phyloP scores from a whole-genome alignment of 2,113 vertebrate genomes.

The Actenoides lindsayi region DNA sequence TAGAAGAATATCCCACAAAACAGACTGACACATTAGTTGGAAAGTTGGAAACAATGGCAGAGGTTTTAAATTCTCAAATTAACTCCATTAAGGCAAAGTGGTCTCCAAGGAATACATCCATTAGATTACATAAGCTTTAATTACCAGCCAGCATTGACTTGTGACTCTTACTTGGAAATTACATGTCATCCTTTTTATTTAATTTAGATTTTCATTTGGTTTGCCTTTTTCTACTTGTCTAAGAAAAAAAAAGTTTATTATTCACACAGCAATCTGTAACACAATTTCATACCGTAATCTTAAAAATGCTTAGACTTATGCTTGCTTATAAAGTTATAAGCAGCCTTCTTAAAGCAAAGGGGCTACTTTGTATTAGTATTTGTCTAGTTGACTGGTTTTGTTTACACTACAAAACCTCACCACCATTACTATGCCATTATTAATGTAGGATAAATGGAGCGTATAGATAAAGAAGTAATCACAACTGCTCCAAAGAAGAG shows the following conservation, averaged over 20 bases:
- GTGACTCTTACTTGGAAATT: conserved; percentile 44
- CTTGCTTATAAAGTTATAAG: not conserved
- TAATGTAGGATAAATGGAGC: not conserved
- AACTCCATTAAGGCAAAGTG: conserved; percentile 45
- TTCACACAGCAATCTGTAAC: not conserved
- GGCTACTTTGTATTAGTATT: not conserved
- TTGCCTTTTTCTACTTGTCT: not conserved
- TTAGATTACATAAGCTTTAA: conserved; percentile 63
- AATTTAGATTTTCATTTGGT: conserved; percentile 24
- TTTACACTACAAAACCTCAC: not conserved
- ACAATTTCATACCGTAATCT: not conserved
- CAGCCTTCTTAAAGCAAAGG: not conserved
- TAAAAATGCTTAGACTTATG: not conserved
- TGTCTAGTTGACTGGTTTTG: not conserved
- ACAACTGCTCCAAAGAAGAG: not conserved
- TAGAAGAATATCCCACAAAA: not conserved
- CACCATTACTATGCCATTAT: not conserved
- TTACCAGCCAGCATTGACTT: conserved; percentile 44
- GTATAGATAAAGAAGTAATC: not conserved
- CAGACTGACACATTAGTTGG: not conserved
- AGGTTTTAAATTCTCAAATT: conserved; percentile 35
- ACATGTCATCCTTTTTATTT: conserved; percentile 33
- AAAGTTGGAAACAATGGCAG: not conserved
- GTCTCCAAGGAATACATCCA: conserved; percentile 37
- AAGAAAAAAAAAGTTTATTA: not conserved